Conservation (phyloP, 2,888 invertebrate species). For the Drosophila mimica region DNA sequence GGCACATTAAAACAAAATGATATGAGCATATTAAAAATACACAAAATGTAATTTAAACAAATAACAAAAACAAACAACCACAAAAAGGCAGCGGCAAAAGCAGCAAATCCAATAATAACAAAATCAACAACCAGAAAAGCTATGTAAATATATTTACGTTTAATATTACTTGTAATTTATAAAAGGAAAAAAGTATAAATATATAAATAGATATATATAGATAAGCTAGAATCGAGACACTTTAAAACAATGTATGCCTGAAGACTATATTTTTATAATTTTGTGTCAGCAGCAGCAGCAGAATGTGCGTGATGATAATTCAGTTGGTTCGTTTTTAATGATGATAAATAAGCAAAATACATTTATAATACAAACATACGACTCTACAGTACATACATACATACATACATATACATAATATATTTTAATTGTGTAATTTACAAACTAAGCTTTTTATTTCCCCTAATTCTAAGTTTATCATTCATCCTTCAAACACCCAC, state of each 20-base stretch:
- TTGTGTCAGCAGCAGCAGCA: conserved; percentile 50
- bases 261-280: conserved; percentile 79
- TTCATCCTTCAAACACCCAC: conserved; percentile 39
- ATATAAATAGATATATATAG: conserved; percentile 21
- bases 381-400: conserved; percentile 48
- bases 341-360: conserved; percentile 41
- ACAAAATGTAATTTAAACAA: conserved; percentile 57
- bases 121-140: conserved; percentile 13
- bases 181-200: conserved; percentile 22
- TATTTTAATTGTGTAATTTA: conserved; percentile 73
- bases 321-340: conserved; percentile 63
- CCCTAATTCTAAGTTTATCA: conserved; percentile 69
- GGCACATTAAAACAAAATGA: conserved; percentile 31
- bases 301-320: conserved; percentile 56
- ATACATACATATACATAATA: conserved; percentile 35
- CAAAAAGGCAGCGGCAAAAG: conserved; percentile 56
- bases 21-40: conserved; percentile 33
- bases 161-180: conserved; percentile 69
- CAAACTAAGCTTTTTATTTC: conserved; percentile 67
- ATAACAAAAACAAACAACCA: conserved; percentile 20
- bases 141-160: conserved; percentile 73
- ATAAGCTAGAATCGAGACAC: conserved; percentile 51
- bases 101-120: conserved; percentile 44
- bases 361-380: conserved; percentile 47
- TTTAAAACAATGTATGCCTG: conserved; percentile 53